Conservation (phyloP, 2,797 vertebrate species). For the Diplodus puntazzo region DNA sequence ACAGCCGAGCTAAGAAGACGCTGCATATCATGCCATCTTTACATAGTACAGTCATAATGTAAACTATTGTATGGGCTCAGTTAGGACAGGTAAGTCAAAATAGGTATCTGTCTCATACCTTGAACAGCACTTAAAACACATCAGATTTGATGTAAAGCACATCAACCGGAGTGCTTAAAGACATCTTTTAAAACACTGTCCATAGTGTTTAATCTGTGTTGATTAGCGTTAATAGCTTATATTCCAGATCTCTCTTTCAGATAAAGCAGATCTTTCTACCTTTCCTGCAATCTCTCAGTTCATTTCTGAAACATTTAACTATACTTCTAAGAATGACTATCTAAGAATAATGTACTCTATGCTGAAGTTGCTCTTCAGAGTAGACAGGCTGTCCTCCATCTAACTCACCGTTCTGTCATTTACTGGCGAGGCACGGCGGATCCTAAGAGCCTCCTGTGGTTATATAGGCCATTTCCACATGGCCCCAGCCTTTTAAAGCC, state of each 20-base stretch:
- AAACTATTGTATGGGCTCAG: not conserved
- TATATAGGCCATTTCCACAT: conserved; percentile 77
- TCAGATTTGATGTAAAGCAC: not conserved
- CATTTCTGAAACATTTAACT: conserved; percentile 29
- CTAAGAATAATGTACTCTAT: conserved; percentile 28
- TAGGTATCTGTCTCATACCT: not conserved
- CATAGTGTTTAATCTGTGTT: not conserved
- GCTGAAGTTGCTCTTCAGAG: conserved; percentile 37
- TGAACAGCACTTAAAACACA: not conserved
- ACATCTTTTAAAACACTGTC: not conserved
- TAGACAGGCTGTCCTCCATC: conserved; percentile 56
- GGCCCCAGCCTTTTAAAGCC: conserved; percentile 71
- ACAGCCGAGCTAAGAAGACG: conserved; percentile 24
- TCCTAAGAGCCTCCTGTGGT: conserved; percentile 76
- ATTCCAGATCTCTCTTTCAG: not conserved
- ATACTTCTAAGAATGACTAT: conserved; percentile 14
- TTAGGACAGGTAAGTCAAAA: not conserved
- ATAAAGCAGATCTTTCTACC: not conserved
- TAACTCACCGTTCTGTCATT: conserved; percentile 68
- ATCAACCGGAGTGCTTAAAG: not conserved
- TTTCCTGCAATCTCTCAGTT: conserved; percentile 17
- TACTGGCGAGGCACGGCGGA: conserved; percentile 58
- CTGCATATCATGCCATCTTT: not conserved
- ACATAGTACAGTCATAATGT: not conserved
- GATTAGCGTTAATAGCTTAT: not conserved